Percentiles rank a stretch among this genome's conserved stretches.
Evolutionary conservation across 2,113 vertebrate genomes (phyloP).

Genomic region (Lophochroa leadbeateri): DNA sequence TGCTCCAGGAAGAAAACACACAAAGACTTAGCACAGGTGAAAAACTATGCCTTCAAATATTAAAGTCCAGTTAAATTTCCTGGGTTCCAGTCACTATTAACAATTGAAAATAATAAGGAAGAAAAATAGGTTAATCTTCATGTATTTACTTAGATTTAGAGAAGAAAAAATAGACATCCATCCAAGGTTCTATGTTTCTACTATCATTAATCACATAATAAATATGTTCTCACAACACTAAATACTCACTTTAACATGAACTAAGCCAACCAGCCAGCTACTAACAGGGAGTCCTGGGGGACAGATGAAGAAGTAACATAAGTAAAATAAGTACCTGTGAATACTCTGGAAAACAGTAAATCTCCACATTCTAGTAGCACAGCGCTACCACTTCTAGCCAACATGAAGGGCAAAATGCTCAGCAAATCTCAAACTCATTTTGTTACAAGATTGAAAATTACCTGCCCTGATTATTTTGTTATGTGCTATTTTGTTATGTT

Average conservation of each 20-base stretch:
- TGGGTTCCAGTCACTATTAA: background rate
- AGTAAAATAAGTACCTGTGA: background rate
- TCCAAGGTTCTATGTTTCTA: background rate
- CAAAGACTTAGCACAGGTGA: background rate
- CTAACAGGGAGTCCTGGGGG: background rate
- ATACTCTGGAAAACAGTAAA: background rate
- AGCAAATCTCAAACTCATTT: background rate
- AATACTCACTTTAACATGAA: background rate
- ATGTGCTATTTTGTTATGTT: background rate
- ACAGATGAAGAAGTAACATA: background rate
- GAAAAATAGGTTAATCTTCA: background rate
- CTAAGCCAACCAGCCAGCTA: background rate
- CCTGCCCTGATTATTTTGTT: background rate
- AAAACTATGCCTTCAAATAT: background rate
- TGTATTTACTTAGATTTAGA: slow-evolving; percentile 18
- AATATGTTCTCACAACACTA: background rate
- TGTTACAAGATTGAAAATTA: background rate
- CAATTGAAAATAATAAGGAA: background rate
- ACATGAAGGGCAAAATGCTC: background rate
- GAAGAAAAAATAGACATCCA: background rate
- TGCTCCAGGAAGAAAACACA: background rate
- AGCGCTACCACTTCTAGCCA: background rate
- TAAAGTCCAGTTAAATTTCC: background rate
- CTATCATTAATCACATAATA: background rate
- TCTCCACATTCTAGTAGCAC: background rate